Base-by-base conservation (phyloP, 2,113 vertebrate species). In the Neodontobutis hainanensis region DNA sequence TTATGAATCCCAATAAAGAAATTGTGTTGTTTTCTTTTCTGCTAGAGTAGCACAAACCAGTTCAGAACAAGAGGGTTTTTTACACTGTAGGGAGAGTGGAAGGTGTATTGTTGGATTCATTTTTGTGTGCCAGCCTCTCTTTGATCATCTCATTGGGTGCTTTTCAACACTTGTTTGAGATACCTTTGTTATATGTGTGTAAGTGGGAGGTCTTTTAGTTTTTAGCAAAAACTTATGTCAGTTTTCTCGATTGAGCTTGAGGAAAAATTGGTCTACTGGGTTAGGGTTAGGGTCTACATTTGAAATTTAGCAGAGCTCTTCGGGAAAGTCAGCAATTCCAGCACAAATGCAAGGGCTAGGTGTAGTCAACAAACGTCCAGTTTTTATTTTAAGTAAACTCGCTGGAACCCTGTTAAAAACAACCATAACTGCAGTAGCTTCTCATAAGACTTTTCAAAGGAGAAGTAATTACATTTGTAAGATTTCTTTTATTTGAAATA, bases 301-400 rank as follows among this genome's bases (percentile, higher is more conserved):
- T 77, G 38, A 68, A 73, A 67, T 77, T 80, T 65, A 63, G 63
- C 59, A 56, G 53, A 61, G 62, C 47, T 62, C 75, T 73, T 67
- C 4, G 8, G 45, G 49, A 77, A 77, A 75, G 71, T 72, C 57
- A 75, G 71, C 75, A 64, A 69, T 67, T 74, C 69, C 57, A 32
- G n/a, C 0, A 49, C 60, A 43, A 68, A 76, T 61, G 59, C 52
- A 15, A 62, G 61, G 38, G 58, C 63, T 60, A 46, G 27, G 44
- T 70, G 73, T 55, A 73, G 71, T 70, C 65, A 74, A 61, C 58
- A 71, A 38, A 50, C 57, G 35, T 69, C 48, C 57, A 55, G 45
- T 65, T n/a, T n/a, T n/a, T n/a, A n/a, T n/a, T n/a, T n/a, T n/a
- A 67, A 61, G 74, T 44, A n/a, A 55, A 75, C 49, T 12, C 35